phyloP scores from a whole-genome alignment of 2,888 invertebrate genomes.

The Dasypogon diadema region DNA sequence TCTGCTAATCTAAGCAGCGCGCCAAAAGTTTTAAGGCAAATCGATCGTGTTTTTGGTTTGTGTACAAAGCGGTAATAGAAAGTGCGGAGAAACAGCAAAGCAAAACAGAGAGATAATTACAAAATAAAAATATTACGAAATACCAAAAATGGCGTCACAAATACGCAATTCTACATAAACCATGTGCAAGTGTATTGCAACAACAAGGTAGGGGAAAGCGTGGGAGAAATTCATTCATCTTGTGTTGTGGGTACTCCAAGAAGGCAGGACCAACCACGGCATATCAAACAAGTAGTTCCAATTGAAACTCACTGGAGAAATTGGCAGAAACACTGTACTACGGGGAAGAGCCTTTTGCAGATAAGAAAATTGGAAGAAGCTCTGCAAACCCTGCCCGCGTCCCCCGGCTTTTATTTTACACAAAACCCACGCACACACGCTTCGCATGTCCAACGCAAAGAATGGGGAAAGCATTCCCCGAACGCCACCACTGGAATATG shows the following conservation, averaged over 20 bases:
- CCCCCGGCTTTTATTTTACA: not conserved
- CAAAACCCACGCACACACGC: not conserved
- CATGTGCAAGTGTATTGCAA: no score
- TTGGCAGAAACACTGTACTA: no score
- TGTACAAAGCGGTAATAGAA: not conserved
- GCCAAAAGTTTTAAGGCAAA: not conserved
- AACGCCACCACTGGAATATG: not conserved
- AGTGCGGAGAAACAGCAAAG: not conserved
- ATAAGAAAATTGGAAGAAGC: no score
- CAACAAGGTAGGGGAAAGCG: constrained; percentile 35
- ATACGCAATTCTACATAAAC: constrained; percentile 45
- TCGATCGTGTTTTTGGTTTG: not conserved
- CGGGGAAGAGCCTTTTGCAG: no score
- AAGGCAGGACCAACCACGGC: not conserved
- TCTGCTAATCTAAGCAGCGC: no score
- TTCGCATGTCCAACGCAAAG: no score
- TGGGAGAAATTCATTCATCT: constrained; percentile 40
- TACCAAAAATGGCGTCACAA: constrained; percentile 54
- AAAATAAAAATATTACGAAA: constrained; percentile 55
- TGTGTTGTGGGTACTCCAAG: not conserved
- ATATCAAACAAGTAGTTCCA: constrained; percentile 44
- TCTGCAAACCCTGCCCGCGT: constrained; percentile 14
- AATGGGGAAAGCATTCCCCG: not conserved
- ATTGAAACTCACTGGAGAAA: no score
- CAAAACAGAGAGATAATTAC: constrained; percentile 25